These are phyloP conservation scores for Drepanosiphum platanoidis DNA, from an alignment of 2,888 invertebrate species.

Conservation along the genomic window DNA sequence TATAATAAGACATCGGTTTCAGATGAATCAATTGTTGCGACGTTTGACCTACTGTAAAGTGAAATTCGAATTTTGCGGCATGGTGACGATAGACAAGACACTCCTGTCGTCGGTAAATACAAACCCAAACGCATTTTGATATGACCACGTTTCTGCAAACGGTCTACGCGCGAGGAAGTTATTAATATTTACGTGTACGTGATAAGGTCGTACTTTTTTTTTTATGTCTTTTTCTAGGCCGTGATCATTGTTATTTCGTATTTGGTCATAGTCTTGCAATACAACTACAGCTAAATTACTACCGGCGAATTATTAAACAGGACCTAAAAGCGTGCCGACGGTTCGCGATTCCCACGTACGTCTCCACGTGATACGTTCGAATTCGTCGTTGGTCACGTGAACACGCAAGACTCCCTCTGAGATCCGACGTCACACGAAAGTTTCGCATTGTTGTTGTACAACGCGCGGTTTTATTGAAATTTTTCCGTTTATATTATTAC, in stretches of 20 bases:
- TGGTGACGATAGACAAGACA: constrained; percentile 61
- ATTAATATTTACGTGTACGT: too few relatives aligned
- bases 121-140: too few relatives aligned
- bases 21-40: constrained; percentile 57
- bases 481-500: background rate
- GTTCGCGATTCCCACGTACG: background rate
- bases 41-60: constrained; percentile 57
- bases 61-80: constrained; percentile 60
- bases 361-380: background rate
- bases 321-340: background rate
- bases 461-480: background rate
- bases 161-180: too few relatives aligned
- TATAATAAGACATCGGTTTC: background rate
- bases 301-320: background rate
- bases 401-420: too few relatives aligned
- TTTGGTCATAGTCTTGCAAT: constrained; percentile 63
- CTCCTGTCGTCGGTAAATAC: constrained; percentile 62
- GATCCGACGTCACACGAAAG: too few relatives aligned
- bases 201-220: too few relatives aligned
- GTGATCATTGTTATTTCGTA: constrained; percentile 61
- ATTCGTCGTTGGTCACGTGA: background rate
- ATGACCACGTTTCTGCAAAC: too few relatives aligned
- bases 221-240: constrained; percentile 54
- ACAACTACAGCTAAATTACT: constrained; percentile 62
- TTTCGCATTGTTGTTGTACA: background rate